Evolutionary conservation across 2,113 vertebrate species (phyloP).

Genomic region (Phyllostomus hastatus): DNA sequence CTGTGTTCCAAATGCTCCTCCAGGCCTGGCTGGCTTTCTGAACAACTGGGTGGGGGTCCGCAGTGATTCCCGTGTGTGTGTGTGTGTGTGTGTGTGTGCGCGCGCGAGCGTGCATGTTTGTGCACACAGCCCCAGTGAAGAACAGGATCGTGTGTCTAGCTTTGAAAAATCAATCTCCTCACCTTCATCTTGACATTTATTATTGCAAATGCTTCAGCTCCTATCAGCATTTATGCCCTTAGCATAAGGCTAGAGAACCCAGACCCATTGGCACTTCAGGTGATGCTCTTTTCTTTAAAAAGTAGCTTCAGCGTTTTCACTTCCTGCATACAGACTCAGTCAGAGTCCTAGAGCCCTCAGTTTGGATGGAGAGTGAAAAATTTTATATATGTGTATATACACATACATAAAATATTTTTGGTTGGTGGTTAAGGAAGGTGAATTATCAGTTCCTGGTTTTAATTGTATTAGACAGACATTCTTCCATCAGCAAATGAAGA

Average conservation of each 20-base stretch:
- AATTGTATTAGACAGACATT: neutral
- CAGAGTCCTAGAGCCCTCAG: neutral
- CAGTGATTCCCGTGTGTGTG: neutral
- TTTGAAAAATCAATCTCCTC: constrained; percentile 57
- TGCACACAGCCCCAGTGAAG: neutral
- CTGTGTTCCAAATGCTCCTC: neutral
- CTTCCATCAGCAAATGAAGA: neutral
- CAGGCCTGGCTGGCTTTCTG: neutral
- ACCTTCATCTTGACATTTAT: constrained; percentile 41
- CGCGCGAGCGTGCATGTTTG: neutral
- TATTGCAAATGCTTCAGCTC: constrained; percentile 36
- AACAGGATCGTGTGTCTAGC: neutral
- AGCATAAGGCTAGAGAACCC: neutral
- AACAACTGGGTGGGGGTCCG: neutral
- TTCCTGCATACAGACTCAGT: neutral
- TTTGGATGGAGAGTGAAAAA: neutral
- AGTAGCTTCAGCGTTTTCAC: neutral
- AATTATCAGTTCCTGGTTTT: neutral
- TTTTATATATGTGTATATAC: neutral
- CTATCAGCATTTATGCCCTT: neutral
- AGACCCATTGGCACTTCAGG: neutral
- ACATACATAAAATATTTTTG: neutral
- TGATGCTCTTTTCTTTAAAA: neutral
- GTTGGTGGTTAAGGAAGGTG: neutral
- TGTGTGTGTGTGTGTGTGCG: neutral